Base-by-base conservation (phyloP, 2,797 vertebrate genomes). In the Notoglanidium macrostoma region DNA sequence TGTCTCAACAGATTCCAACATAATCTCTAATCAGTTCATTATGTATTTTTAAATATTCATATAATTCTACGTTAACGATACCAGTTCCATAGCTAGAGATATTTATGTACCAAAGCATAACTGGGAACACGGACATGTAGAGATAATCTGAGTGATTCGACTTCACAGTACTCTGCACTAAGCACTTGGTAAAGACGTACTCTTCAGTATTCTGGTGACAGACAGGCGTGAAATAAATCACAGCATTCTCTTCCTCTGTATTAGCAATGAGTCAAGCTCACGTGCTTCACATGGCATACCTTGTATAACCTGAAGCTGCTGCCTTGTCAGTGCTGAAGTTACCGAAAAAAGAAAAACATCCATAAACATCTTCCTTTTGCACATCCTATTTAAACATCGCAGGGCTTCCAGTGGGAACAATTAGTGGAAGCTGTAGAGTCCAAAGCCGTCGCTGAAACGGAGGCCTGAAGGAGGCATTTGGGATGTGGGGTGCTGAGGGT, bases 391-490 rank as follows among this genome's bases (percentile, higher is more conserved):
- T 85, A 82, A 89, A 88, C 88, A 85, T 89, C 83, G 73, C 90
- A 82, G 70, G 63, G 85, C 81, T 85, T 88, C 88, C 88, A 90
- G 87, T 87, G 74, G 49, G 89, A 91, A 93, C 92, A 93, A 93
- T 93, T 89, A 89, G 88, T 91, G 92, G 91, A 93, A 92, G 91
- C 88, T 87, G 86, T 87, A 88, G 87, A 91, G 90, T 89, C 90
- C 82, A 88, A 91, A 91, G 88, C 83, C 67, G 88, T 90, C 84
- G 70, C 87, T 88, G 86, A 89, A 92, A 89, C 12, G 70, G 85
- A 84, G 91, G 88, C 87, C 87, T 89, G 76, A 86, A 89, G 90
- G 88, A 91, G 90, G 87, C 78, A 77, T 91, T 90, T 91, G 90
- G 90, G 90, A 91, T 89, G 87, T 84, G 89, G 89, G 88, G 90